Evolutionary conservation across 1,140 invertebrate species (phyloP).

Genomic region (Diorhabda carinulata): DNA sequence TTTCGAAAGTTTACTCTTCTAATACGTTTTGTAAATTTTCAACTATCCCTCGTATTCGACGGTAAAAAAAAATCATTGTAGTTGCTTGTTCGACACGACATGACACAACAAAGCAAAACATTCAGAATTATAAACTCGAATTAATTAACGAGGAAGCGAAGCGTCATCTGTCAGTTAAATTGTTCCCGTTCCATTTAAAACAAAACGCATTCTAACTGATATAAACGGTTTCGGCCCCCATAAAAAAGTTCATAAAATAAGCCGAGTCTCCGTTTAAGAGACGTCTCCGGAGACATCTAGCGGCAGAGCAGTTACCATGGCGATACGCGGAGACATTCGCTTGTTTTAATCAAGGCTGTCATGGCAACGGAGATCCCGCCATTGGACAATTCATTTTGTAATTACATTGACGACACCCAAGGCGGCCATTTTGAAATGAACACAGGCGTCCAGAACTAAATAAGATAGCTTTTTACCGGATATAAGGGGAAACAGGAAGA

Average conservation of each 20-base stretch:
- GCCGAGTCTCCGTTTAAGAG: conserved; percentile 16
- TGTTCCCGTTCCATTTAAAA: conserved; percentile 18
- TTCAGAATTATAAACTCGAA: background rate
- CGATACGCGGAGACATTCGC: conserved; percentile 46
- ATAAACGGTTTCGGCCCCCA: conserved; percentile 37
- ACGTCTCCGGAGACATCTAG: conserved; percentile 40
- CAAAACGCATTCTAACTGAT: conserved; percentile 36
- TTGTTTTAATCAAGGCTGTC: conserved; percentile 51
- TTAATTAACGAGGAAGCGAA: conserved; percentile 23
- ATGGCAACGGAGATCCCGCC: conserved; percentile 50
- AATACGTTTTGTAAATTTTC: too few species aligned
- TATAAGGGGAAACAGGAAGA: conserved; percentile 24
- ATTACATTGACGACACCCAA: conserved; percentile 51
- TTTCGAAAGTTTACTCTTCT: too few species aligned
- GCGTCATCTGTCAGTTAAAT: conserved; percentile 31
- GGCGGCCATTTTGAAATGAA: conserved; percentile 50
- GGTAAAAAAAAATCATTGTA: too few species aligned
- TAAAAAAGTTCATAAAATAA: conserved; percentile 34
- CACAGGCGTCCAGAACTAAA: conserved; percentile 40
- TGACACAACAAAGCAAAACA: background rate
- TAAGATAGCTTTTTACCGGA: conserved; percentile 30
- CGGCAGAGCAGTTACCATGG: conserved; percentile 42
- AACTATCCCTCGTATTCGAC: too few species aligned
- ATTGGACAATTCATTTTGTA: conserved; percentile 52
- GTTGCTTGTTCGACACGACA: too few species aligned